Base-by-base conservation (phyloP, 1,140 invertebrate species). In the Telenomus remus region DNA sequence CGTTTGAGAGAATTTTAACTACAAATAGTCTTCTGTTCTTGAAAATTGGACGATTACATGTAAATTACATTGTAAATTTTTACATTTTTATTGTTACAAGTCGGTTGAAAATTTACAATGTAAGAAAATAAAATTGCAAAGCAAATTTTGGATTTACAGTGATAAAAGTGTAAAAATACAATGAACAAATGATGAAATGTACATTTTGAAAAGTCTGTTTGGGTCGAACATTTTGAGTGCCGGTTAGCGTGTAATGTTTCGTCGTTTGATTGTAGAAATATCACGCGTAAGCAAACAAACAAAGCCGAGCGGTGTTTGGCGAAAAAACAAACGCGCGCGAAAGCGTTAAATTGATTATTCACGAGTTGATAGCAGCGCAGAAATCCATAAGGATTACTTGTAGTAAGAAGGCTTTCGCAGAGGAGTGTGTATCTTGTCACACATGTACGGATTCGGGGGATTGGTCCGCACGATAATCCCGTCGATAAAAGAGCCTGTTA, bases 381-480 rank as follows among this genome's bases (percentile, higher is more conserved):
- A 49, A 68, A 63, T 53, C 8, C 51, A 63, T 59, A 59, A 61
- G 66, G 51, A 77, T 68, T 77, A 57, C 71, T 71, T 61, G 63
- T 19, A 63, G 46, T 71, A 61, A 71, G 74, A 66, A 49, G 54
- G 42, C 63, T 68, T 68, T 66, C 48, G 46, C 56, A 35, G 13
- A 56, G 48, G 48, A 43, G 80, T 83, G 87, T 88, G 81, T 80
- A 80, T 74, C 71, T 80, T 80, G 57, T 65, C 77, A 69, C 71
- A 66, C 76, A 37, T 60, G 55, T 57, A 71, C 19, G 68, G 57
- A 75, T 49, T 63, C 65, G 61, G 55, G 69, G 70, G 82, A 83
- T 85, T 87, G 86, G 84, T 80, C 71, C 71, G 83, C 85, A 83
- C 81, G 80, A 81, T 88, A 88, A 88, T 87, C 87, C 85, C 69